Base-by-base conservation (phyloP, 1,140 invertebrate species). In the Brachionus paranguensis region DNA sequence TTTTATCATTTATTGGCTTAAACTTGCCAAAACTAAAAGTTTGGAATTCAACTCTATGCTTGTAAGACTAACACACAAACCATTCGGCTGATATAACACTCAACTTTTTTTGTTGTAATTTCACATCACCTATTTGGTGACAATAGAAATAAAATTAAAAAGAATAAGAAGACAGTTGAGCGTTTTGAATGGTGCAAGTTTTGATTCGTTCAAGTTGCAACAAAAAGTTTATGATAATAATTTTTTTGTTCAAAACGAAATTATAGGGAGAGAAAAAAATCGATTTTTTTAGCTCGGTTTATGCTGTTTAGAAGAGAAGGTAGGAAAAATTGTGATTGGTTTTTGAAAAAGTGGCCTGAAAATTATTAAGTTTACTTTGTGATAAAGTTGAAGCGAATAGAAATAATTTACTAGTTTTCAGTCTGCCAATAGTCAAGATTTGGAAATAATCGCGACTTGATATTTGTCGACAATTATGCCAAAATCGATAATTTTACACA, bases 401-500 rank as follows among this genome's bases (percentile, higher is more conserved):
- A 60, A 60, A 60, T 20, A 60, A 60, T 60, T 27, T n/a, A 60
- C 20, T 60, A 60, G 17, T 10, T 20, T 60, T 27, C 10, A 60
- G 53, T 20, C 53, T 60, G 20, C 53, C 53, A 60, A 60, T 60
- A 60, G 20, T 60, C 53, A 60, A 60, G 53, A 60, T 60, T 60
- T 24, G 10, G 1, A 60, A 60, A 60, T 60, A 60, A 10, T 60
- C 6, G n/a, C 53, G 53, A 60, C 53, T 60, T 60, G 53, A 60
- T 60, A 24, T 60, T 60, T 24, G 33, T 33, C 65, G 65, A 37
- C 65, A 68, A 68, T 68, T 68, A 29, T 68, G 33, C 29, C 65
- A 68, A 68, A 72, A 72, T 72, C 68, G 37, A 72, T 72, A 41
- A 43, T 72, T 72, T 41, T n/a, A 68, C 41, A 12, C 65, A 3